A percentile compares a stretch with the other conserved stretches of the same genome.
Evolutionary conservation across 2,888 invertebrate species (phyloP).

Genomic region (Andrena bucephala): DNA sequence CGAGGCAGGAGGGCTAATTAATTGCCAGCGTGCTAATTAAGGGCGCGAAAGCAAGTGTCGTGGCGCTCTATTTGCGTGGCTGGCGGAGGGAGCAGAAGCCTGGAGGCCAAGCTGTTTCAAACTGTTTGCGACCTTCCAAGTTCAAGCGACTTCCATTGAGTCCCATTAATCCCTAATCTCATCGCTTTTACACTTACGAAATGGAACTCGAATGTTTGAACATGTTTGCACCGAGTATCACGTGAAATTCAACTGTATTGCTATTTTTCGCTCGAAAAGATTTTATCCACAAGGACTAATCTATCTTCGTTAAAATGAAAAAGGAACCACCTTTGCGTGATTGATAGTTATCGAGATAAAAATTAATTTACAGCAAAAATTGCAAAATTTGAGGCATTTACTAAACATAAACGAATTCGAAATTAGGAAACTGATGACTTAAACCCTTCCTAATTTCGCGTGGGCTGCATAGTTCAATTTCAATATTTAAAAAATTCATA

Average conservation of each 20-base stretch:
- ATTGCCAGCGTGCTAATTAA: constrained; percentile 63
- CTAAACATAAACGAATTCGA: no score
- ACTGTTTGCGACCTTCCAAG: constrained; percentile 46
- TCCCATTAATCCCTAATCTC: constrained; percentile 50
- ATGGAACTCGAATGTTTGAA: constrained; percentile 19
- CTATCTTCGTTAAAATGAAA: no score
- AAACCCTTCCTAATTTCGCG: no score
- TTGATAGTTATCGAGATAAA: no score
- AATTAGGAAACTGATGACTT: no score
- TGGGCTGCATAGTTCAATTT: not conserved
- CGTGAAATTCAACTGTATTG: not conserved
- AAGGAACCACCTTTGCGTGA: no score
- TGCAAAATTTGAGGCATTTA: no score
- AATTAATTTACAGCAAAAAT: no score
- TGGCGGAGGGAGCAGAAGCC: constrained; percentile 6
- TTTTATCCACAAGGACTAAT: no score
- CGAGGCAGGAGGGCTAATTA: constrained; percentile 59
- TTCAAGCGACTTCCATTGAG: constrained; percentile 26
- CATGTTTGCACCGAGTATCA: not conserved
- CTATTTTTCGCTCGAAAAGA: no score
- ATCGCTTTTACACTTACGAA: constrained; percentile 16
- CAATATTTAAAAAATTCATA: not conserved
- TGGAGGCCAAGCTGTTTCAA: constrained; percentile 25
- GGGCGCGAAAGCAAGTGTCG: constrained; percentile 58
- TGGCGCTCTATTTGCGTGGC: constrained; percentile 35